These are phyloP conservation scores for Euborellia annulipes DNA, from an alignment of 1,140 invertebrate species.

Conservation along the genomic window DNA sequence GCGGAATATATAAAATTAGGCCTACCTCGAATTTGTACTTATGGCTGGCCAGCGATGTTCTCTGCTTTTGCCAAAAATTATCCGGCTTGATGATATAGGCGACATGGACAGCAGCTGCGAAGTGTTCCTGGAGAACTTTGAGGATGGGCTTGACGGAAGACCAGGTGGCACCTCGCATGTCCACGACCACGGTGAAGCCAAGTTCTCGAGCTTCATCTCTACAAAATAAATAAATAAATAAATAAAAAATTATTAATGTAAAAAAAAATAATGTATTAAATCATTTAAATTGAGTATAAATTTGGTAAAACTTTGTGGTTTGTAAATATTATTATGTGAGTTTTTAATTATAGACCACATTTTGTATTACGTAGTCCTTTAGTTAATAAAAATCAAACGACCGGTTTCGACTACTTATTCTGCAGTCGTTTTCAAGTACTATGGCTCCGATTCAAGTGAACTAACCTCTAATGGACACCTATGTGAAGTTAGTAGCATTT, in stretches of 20 bases:
- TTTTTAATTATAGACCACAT: too few relatives aligned
- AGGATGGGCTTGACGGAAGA: slow-evolving; percentile 90
- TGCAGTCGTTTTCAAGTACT: too few relatives aligned
- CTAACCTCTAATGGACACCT: too few relatives aligned
- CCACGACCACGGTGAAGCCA: slow-evolving; percentile 87
- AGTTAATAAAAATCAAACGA: too few relatives aligned
- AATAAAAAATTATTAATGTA: background rate
- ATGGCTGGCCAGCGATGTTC: slow-evolving; percentile 86
- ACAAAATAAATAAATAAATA: slow-evolving; percentile 30
- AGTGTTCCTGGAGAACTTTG: slow-evolving; percentile 91
- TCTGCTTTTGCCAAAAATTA: slow-evolving; percentile 98
- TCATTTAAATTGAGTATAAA: slow-evolving; percentile 6
- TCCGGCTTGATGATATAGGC: slow-evolving; percentile 96
- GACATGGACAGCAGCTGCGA: slow-evolving; percentile 70
- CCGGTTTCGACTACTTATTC: too few relatives aligned
- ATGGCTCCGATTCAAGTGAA: too few relatives aligned
- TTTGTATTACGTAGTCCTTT: too few relatives aligned
- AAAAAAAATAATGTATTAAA: too few relatives aligned
- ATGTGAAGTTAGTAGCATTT: too few relatives aligned
- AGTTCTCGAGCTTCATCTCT: slow-evolving; percentile 78
- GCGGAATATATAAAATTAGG: too few relatives aligned
- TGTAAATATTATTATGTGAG: too few relatives aligned
- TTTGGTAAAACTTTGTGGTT: too few relatives aligned
- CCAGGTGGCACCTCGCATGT: slow-evolving; percentile 91
- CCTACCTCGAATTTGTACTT: slow-evolving; percentile 99